Evolutionary conservation across 2,888 invertebrate genomes (phyloP).

Genomic region (Limnephilus rhombicus): DNA sequence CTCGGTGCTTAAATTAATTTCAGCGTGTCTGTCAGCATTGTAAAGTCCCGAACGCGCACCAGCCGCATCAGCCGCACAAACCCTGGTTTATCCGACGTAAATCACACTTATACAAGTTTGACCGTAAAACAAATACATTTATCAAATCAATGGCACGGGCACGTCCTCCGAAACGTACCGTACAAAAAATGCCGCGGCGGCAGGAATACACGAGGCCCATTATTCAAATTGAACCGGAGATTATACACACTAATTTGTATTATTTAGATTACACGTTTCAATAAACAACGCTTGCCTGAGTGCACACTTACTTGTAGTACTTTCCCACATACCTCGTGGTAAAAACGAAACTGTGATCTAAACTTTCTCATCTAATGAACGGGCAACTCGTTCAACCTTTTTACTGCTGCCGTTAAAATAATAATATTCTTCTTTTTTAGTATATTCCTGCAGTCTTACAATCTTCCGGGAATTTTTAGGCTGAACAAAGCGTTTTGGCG

Average conservation of each 20-base stretch:
- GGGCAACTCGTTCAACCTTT: constrained; percentile 43
- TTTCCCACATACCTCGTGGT: background rate
- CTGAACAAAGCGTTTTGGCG: constrained; percentile 4
- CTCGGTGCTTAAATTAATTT: background rate
- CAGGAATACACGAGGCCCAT: constrained; percentile 14
- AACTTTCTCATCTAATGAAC: constrained; percentile 57
- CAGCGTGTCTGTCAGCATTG: background rate
- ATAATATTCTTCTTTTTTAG: constrained; percentile 47
- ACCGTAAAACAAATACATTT: constrained; percentile 53
- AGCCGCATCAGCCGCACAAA: background rate
- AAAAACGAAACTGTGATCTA: constrained; percentile 48
- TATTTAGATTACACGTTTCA: constrained; percentile 47
- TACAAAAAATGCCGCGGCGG: constrained; percentile 35
- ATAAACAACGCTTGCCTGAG: constrained; percentile 39
- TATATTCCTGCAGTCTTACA: background rate
- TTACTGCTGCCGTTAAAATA: constrained; percentile 43
- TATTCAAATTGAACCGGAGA: constrained; percentile 42
- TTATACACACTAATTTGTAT: constrained; percentile 33
- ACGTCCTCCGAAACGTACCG: background rate
- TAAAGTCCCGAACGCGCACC: constrained; percentile 27
- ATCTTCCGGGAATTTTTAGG: background rate
- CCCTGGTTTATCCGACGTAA: constrained; percentile 11
- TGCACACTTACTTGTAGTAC: background rate
- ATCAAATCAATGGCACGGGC: constrained; percentile 48
- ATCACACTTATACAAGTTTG: constrained; percentile 25